phyloP scores from a whole-genome alignment of 64 coral and sea anemone species.

The Orbicella faveolata region DNA sequence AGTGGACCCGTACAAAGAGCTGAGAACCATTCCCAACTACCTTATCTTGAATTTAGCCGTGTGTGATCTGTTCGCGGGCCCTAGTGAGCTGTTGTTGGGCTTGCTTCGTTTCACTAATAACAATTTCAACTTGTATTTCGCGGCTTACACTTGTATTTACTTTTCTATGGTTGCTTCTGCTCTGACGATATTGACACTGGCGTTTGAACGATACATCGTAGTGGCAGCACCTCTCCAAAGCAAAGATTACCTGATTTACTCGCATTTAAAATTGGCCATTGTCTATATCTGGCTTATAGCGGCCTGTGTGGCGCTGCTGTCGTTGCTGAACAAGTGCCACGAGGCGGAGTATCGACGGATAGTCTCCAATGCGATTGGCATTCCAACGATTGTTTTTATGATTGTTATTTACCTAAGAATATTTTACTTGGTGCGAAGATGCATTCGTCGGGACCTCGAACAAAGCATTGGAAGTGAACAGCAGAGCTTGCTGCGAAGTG shows the following conservation, averaged over 20 bases:
- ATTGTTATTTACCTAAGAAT: conserved; percentile 44
- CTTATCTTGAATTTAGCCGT: conserved; percentile 76
- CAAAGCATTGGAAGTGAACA: not conserved
- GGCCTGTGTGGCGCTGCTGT: not conserved
- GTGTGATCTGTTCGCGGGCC: conserved; percentile 72
- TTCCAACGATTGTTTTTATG: conserved; percentile 35
- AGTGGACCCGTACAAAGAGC: conserved; percentile 76
- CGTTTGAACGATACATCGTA: conserved; percentile 56
- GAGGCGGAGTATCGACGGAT: conserved; percentile 20
- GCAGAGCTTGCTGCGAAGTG: not conserved
- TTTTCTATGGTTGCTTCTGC: conserved; percentile 44
- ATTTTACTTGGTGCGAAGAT: conserved; percentile 40
- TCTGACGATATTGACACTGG: conserved; percentile 67
- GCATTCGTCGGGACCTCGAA: conserved; percentile 30
- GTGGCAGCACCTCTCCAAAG: conserved; percentile 16
- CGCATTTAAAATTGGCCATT: conserved; percentile 7
- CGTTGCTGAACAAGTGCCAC: not conserved
- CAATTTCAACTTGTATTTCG: not conserved
- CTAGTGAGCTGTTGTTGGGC: conserved; percentile 65
- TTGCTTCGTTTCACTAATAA: conserved; percentile 42
- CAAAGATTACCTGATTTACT: conserved; percentile 18
- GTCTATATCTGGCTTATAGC: conserved; percentile 43
- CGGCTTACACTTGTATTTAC: conserved; percentile 41
- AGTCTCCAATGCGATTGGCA: conserved; percentile 24
- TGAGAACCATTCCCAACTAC: conserved; percentile 79